phyloP scores from a whole-genome alignment of 1,140 invertebrate species.

The Scaptomyza hsui region DNA sequence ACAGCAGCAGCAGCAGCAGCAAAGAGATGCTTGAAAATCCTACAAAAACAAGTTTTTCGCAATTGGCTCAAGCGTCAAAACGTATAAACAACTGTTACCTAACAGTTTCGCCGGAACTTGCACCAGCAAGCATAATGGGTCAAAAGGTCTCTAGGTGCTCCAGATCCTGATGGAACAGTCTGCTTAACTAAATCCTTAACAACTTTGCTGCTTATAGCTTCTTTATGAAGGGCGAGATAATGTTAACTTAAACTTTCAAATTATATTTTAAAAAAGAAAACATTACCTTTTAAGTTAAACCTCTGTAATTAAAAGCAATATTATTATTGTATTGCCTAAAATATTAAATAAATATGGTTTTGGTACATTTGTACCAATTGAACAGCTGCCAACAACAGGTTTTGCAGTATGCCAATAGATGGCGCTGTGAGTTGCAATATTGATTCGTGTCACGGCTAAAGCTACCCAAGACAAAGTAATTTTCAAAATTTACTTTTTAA shows the following conservation, averaged over 20 bases:
- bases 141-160: not conserved
- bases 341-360: too few relatives aligned
- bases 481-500: not conserved
- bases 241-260: too few relatives aligned
- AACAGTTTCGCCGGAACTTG: slow-evolving; percentile 37
- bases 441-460: not conserved
- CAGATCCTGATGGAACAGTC: too few relatives aligned
- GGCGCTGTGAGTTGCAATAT: not conserved
- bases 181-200: too few relatives aligned
- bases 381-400: not conserved
- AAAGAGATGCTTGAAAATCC: slow-evolving; percentile 32
- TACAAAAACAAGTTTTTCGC: slow-evolving; percentile 73
- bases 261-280: too few relatives aligned
- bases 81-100: slow-evolving; percentile 35
- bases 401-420: not conserved
- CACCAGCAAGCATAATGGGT: slow-evolving; percentile 13
- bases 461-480: not conserved
- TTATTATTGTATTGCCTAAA: too few relatives aligned
- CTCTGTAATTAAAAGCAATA: too few relatives aligned
- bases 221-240: too few relatives aligned
- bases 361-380: not conserved
- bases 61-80: slow-evolving; percentile 8
- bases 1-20: not conserved
- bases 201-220: too few relatives aligned
- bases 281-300: too few relatives aligned